These are phyloP conservation scores for Rhagologus leucostigma DNA, from an alignment of 2,113 vertebrate species.

Conservation along the genomic window DNA sequence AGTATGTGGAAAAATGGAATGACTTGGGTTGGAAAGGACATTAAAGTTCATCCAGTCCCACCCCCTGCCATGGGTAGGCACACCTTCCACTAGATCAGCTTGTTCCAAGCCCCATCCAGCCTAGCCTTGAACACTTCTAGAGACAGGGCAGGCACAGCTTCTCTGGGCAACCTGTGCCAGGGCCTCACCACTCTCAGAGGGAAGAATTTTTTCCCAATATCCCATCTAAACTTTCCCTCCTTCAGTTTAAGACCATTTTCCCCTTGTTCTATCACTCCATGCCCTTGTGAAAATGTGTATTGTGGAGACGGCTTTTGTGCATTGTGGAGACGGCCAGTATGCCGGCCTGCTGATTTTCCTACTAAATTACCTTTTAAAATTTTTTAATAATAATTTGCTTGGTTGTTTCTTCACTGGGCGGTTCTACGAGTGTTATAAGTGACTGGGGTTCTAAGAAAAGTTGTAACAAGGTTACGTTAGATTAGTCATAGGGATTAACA, in stretches of 20 bases:
- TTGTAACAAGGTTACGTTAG: no score
- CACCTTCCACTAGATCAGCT: accelerated
- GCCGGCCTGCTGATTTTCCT: neutral
- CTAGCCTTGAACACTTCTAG: neutral
- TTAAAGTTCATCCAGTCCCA: neutral
- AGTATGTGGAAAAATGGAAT: neutral
- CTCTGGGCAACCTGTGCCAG: neutral
- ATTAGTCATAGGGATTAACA: no score
- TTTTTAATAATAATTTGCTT: neutral
- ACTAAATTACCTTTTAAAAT: accelerated
- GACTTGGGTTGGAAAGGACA: neutral
- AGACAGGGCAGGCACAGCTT: neutral
- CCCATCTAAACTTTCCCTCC: neutral
- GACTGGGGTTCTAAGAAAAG: no score
- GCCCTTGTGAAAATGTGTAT: neutral
- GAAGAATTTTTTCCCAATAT: neutral
- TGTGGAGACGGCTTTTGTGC: neutral
- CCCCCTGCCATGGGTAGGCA: neutral
- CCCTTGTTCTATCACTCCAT: neutral
- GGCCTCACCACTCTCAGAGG: accelerated
- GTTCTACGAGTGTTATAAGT: neutral
- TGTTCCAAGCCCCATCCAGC: accelerated
- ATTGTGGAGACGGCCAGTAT: neutral
- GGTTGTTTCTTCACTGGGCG: neutral
- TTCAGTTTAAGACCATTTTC: neutral